Evolutionary conservation across 2,888 invertebrate genomes (phyloP).

Genomic region (Ichneumoninae sp.): DNA sequence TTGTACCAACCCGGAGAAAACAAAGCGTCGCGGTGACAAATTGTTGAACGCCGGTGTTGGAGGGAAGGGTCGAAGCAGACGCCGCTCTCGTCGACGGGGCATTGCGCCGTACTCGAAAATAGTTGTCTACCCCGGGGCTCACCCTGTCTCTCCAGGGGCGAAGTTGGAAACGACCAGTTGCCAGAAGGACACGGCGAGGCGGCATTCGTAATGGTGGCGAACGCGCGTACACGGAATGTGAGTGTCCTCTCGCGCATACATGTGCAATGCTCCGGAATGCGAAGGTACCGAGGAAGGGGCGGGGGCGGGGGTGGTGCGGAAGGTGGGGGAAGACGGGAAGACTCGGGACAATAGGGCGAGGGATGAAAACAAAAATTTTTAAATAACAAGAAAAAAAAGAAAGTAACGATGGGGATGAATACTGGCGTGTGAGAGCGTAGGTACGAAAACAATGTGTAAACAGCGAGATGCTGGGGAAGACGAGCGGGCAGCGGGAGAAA

Average conservation of each 20-base stretch:
- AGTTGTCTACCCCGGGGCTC: conserved; percentile 21
- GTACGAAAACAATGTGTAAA: conserved; percentile 47
- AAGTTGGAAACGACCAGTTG: conserved; percentile 13
- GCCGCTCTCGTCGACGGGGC: conserved; percentile 22
- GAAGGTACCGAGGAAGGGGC: not conserved
- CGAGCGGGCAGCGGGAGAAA: conserved; percentile 17
- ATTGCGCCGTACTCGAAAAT: conserved; percentile 40
- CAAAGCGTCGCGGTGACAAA: conserved; percentile 56
- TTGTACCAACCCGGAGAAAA: conserved; percentile 50
- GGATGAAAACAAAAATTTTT: conserved; percentile 7
- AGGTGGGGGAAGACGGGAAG: conserved; percentile 5
- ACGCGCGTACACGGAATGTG: conserved; percentile 19
- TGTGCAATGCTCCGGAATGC: conserved; percentile 33
- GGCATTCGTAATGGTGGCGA: conserved; percentile 10
- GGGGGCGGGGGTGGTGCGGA: not conserved
- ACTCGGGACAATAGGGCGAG: conserved; percentile 27
- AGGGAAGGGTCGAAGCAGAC: conserved; percentile 8
- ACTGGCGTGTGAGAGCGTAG: conserved; percentile 4
- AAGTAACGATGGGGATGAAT: conserved; percentile 33
- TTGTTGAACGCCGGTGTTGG: conserved; percentile 33
- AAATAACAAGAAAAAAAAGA: not conserved
- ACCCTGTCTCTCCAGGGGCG: not conserved
- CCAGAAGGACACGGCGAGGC: conserved; percentile 15
- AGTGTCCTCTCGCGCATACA: not conserved
- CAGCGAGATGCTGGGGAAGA: conserved; percentile 27